These are phyloP conservation scores for Stichodactyla mertensii DNA, from an alignment of 64 coral and sea anemone species.

Conservation along the genomic window DNA sequence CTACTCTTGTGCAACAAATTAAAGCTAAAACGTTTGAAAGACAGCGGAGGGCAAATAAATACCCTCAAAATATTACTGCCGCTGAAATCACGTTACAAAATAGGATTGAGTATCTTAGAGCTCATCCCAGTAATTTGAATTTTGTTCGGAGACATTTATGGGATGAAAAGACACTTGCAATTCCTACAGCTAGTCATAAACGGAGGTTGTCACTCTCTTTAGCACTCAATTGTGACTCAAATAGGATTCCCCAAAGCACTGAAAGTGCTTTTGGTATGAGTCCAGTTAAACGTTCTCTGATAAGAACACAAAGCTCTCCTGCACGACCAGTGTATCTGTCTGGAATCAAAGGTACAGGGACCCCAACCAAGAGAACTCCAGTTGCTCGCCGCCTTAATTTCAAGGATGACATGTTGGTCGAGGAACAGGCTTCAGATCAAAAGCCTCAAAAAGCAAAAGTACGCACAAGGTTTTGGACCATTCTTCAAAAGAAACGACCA, in stretches of 20 bases:
- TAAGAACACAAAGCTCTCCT: slow-evolving; percentile 27
- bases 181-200: slow-evolving; percentile 26
- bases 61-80: slow-evolving; percentile 3
- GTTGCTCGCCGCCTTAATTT: slow-evolving; percentile 27
- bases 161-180: slow-evolving; percentile 31
- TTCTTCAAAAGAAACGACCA: slow-evolving; percentile 49
- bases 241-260: slow-evolving; percentile 44
- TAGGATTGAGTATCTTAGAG: slow-evolving; percentile 42
- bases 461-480: slow-evolving; percentile 41
- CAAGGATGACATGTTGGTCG: slow-evolving; percentile 45
- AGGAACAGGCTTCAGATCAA: slow-evolving; percentile 12
- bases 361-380: background rate
- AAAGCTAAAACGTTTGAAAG: background rate
- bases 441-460: slow-evolving; percentile 49
- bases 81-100: slow-evolving; percentile 23
- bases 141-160: slow-evolving; percentile 49
- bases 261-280: slow-evolving; percentile 3
- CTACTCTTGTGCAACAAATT: background rate
- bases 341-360: background rate
- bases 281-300: background rate
- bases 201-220: slow-evolving; percentile 37
- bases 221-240: slow-evolving; percentile 38
- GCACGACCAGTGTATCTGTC: background rate
- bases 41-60: background rate
- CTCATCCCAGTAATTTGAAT: slow-evolving; percentile 59